Percentiles rank a stretch among this genome's conserved stretches.
These are phyloP conservation scores for Deroplatys truncata DNA, from an alignment of 2,888 invertebrate species.

Conservation along the genomic window DNA sequence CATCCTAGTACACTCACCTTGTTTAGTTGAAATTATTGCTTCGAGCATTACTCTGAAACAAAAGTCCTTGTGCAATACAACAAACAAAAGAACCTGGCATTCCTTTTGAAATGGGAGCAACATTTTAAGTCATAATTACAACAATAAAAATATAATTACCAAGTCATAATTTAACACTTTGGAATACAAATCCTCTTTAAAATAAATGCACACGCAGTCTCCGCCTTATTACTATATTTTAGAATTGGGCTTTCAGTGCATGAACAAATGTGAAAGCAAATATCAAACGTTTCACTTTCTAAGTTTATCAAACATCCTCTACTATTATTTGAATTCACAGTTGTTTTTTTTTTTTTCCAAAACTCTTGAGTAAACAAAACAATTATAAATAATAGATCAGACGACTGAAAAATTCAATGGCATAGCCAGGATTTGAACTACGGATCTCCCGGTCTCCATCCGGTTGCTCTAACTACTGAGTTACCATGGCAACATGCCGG, in stretches of 20 bases:
- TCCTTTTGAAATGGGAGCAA: neutral
- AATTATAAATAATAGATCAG: too few species aligned
- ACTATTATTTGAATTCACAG: too few species aligned
- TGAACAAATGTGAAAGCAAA: neutral
- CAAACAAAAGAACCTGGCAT: neutral
- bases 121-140: neutral
- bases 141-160: neutral
- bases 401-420: too few species aligned
- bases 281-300: too few species aligned
- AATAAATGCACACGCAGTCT: neutral
- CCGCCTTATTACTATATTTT: neutral
- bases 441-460: too few species aligned
- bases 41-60: neutral
- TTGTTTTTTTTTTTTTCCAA: too few species aligned
- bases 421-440: too few species aligned
- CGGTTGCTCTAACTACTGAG: too few species aligned
- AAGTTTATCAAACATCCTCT: too few species aligned
- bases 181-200: too few species aligned
- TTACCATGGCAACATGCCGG: too few species aligned
- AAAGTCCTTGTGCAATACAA: neutral
- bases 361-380: too few species aligned
- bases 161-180: neutral
- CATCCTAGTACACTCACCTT: neutral
- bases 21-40: neutral
- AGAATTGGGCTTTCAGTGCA: neutral